phyloP scores from a whole-genome alignment of 2,113 vertebrate species.

The Bubo scandiacus region DNA sequence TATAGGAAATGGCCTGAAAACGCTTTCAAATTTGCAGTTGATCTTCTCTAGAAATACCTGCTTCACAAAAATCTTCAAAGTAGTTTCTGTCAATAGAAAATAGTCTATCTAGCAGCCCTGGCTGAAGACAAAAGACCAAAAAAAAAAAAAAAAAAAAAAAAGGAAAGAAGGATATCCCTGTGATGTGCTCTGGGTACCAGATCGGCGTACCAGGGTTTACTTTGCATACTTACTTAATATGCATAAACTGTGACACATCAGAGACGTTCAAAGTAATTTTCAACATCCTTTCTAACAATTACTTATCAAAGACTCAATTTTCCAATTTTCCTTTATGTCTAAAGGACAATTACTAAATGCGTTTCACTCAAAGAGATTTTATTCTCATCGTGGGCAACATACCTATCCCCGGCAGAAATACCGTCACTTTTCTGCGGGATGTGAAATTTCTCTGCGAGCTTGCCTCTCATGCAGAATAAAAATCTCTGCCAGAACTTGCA shows the following conservation, averaged over 20 bases:
- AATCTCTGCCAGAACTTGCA: background rate
- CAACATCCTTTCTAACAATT: background rate
- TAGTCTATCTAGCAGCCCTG: background rate
- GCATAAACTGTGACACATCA: fast-evolving
- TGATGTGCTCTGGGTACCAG: fast-evolving
- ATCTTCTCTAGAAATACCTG: background rate
- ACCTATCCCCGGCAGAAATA: background rate
- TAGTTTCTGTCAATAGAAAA: background rate
- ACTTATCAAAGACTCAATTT: background rate
- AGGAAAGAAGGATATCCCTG: background rate
- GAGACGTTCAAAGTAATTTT: background rate
- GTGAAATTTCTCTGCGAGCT: background rate
- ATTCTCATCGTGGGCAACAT: background rate
- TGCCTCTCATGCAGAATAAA: background rate
- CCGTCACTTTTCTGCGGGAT: background rate
- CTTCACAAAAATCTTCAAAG: background rate
- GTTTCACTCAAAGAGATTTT: background rate
- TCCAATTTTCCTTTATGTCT: background rate
- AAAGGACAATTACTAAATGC: background rate
- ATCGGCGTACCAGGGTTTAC: fast-evolving
- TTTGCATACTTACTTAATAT: background rate
- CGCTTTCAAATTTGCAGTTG: background rate
- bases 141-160: background rate
- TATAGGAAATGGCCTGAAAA: background rate
- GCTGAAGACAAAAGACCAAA: fast-evolving